Percentiles rank a stretch among this genome's conserved stretches.
Evolutionary conservation across 2,797 vertebrate genomes (phyloP).

Genomic region (Sebastolobus altivelis): DNA sequence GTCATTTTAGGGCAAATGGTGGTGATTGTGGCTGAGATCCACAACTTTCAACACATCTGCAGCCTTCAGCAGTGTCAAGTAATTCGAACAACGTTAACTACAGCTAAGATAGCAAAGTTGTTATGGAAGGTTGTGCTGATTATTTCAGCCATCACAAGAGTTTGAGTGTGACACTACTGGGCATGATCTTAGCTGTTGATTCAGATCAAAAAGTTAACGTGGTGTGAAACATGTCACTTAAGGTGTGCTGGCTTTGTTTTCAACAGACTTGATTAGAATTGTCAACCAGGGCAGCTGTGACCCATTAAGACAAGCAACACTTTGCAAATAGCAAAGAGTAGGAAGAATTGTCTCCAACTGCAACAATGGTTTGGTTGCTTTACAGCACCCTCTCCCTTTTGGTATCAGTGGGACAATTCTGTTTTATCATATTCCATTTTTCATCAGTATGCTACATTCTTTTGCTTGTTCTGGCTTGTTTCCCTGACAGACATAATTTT

Average conservation of each 20-base stretch:
- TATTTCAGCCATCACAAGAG: constrained; percentile 1
- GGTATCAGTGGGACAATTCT: neutral
- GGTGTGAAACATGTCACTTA: constrained; percentile 24
- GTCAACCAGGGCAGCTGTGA: constrained; percentile 15
- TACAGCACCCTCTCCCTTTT: neutral
- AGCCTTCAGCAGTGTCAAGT: neutral
- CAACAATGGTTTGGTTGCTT: neutral
- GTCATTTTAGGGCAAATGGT: neutral
- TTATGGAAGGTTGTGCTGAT: neutral
- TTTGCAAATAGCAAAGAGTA: neutral
- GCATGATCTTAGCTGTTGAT: constrained; percentile 6
- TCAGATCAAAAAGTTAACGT: neutral
- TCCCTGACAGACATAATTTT: constrained; percentile 62
- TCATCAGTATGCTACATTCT: constrained; percentile 16
- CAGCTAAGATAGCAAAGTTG: neutral
- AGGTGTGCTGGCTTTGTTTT: constrained; percentile 3
- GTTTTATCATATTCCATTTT: constrained; percentile 20
- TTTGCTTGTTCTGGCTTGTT: constrained; percentile 28
- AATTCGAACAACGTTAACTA: neutral
- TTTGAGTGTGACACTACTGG: neutral
- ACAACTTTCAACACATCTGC: neutral
- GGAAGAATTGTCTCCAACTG: neutral
- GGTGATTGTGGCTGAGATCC: neutral
- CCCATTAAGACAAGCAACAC: neutral
- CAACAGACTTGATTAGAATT: constrained; percentile 14